Base-by-base conservation (phyloP, 2,797 vertebrate species). In the Tadarida brasiliensis region DNA sequence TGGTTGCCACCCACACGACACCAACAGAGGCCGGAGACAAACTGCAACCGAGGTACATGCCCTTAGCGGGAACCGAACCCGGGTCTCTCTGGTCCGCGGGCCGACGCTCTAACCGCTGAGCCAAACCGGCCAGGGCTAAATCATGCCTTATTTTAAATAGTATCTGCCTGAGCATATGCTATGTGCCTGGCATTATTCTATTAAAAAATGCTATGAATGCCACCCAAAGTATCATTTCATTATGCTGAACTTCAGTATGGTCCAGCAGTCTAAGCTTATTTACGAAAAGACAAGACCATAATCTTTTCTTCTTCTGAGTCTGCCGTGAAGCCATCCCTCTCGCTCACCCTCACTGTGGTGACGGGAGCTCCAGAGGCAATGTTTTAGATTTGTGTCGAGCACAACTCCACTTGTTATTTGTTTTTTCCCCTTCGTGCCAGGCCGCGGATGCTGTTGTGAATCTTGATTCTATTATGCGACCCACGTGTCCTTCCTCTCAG, bases 391-490 rank as follows among this genome's bases (percentile, higher is more conserved):
- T 54, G 49, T 92, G 87, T 87, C 71, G 11, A 61, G 47, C 54
- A 56, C 33, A 57, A 24, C 76, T n/a, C 71, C 61, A 10, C 44
- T 71, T 90, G 35, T 16, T 80, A 26, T 77, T 54, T 26, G 44
- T 84, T 78, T 85, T 65, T 71, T 81, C 49, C 68, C 67, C 61
- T 74, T 80, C 57, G 28, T 89, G 82, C 67, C 39, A 44, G 82
- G 28, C 83, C 74, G 59, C 24, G 61, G 90, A 63, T 65, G 39
- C 74, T 28, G 94, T 86, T 22, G 47, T 67, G 61, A 67, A 39
- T 86, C 81, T 67, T 84, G 59, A 94, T 94, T 91, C 70, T 67
- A 57, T 93, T 89, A 74, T 7, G 57, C 39, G 74, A 71, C 49
- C 80, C 76, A 56, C 87, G 73, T 84, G 74, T 81, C 90, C 47